These are phyloP conservation scores for Camponotus floridanus DNA, from an alignment of 1,140 invertebrate species.

Conservation along the genomic window DNA sequence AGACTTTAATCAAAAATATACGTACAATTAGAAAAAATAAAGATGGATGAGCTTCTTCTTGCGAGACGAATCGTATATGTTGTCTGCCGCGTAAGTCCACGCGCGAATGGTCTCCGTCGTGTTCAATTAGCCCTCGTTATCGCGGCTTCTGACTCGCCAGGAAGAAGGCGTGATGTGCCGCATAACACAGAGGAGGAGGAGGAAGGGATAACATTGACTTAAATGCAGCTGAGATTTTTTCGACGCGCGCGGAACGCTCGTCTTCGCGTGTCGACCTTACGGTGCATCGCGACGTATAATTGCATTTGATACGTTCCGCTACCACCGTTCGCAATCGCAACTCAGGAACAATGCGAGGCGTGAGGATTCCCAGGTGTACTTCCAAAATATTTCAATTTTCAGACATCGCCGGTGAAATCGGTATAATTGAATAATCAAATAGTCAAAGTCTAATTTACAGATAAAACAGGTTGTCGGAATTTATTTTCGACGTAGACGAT, in stretches of 20 bases:
- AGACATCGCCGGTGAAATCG: background rate
- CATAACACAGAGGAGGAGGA: background rate
- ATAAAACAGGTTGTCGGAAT: background rate
- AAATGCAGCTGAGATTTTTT: conserved; percentile 53
- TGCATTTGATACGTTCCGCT: background rate
- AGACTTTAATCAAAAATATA: background rate
- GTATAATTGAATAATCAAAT: conserved; percentile 45
- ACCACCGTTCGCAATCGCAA: background rate
- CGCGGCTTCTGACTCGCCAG: conserved; percentile 44
- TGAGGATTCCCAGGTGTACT: conserved; percentile 4
- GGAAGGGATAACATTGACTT: conserved; percentile 57
- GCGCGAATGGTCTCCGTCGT: conserved; percentile 27
- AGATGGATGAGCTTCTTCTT: background rate
- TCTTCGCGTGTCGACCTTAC: conserved; percentile 23
- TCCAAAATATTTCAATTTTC: conserved; percentile 35
- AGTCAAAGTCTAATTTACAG: conserved; percentile 37
- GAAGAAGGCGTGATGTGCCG: conserved; percentile 37
- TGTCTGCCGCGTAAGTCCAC: conserved; percentile 19
- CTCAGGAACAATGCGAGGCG: background rate
- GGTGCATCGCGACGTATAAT: conserved; percentile 6
- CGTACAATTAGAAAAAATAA: background rate
- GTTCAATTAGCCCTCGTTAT: conserved; percentile 63
- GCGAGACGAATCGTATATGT: conserved; percentile 3
- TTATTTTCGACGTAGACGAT: background rate
- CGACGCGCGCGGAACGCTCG: conserved; percentile 10